Conservation (phyloP, 2,113 vertebrate species). For the Helogale parvula region DNA sequence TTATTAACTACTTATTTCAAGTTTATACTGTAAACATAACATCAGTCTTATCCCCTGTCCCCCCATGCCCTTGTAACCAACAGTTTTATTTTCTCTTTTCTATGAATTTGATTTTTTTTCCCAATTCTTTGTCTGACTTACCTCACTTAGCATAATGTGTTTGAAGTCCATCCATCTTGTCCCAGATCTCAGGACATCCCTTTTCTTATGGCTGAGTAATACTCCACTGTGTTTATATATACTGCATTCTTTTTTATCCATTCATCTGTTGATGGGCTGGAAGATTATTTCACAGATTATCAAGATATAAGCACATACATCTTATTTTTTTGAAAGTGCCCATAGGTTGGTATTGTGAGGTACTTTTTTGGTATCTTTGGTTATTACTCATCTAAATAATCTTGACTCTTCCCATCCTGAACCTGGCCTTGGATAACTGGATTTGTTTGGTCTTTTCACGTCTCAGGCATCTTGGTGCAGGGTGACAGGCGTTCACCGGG, state of each 20-base stretch:
- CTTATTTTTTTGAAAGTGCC: not conserved
- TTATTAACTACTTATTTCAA: not conserved
- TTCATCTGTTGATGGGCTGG: not conserved
- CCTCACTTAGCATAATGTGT: not conserved
- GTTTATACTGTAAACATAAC: not conserved
- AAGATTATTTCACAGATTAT: not conserved
- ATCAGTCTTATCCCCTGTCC: not conserved
- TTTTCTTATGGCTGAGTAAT: not conserved
- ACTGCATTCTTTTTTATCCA: not conserved
- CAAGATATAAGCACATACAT: not conserved
- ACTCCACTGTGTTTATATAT: not conserved
- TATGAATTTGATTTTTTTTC: not conserved
- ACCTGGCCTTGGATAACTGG: not conserved
- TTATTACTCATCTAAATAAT: not conserved
- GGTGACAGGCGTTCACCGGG: not conserved
- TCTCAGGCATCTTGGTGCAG: not conserved
- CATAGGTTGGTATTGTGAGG: not conserved
- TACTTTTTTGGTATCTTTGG: not conserved
- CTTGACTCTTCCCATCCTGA: not conserved
- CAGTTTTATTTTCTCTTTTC: not conserved
- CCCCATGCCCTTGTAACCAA: not conserved
- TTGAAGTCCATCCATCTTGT: not conserved
- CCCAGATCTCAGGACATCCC: not conserved
- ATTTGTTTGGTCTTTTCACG: not conserved
- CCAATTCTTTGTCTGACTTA: not conserved